Percentiles rank a stretch among this genome's conserved stretches.
Evolutionary conservation across 2,888 invertebrate species (phyloP).

Genomic region (Dynastes tityus): DNA sequence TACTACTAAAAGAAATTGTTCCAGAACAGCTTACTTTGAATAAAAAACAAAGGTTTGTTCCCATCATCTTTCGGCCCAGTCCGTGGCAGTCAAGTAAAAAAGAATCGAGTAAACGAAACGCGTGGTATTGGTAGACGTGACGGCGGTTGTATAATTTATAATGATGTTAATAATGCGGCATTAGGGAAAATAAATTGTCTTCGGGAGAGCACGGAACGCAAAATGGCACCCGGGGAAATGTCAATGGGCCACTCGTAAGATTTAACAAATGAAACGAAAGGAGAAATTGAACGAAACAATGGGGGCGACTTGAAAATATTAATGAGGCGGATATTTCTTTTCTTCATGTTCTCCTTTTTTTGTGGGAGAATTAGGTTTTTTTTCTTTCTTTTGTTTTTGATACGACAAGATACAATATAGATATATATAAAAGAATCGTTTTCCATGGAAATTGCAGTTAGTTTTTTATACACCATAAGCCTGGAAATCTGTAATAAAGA

Average conservation of each 20-base stretch:
- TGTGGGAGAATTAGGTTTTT: too few species aligned
- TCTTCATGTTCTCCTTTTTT: too few species aligned
- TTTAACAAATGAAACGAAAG: conserved; percentile 42
- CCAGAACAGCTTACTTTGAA: too few species aligned
- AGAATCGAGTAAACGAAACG: background rate
- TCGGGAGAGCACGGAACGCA: conserved; percentile 10
- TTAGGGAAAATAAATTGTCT: conserved; percentile 41
- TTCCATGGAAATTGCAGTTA: too few species aligned
- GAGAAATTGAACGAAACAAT: conserved; percentile 43
- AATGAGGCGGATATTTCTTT: background rate
- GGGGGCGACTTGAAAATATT: conserved; percentile 28
- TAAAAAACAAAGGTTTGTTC: too few species aligned
- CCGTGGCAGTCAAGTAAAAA: background rate
- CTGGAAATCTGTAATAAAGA: too few species aligned
- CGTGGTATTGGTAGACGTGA: background rate
- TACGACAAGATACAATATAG: too few species aligned
- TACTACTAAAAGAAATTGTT: too few species aligned
- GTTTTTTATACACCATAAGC: too few species aligned
- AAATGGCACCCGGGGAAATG: conserved; percentile 34
- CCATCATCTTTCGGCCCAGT: too few species aligned
- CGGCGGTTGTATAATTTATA: conserved; percentile 38
- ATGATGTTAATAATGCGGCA: conserved; percentile 42
- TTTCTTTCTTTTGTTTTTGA: too few species aligned
- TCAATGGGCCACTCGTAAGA: conserved; percentile 36
- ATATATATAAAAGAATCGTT: too few species aligned